phyloP scores from a whole-genome alignment of 2,888 invertebrate species.

The Hofmannophila pseudospretella region DNA sequence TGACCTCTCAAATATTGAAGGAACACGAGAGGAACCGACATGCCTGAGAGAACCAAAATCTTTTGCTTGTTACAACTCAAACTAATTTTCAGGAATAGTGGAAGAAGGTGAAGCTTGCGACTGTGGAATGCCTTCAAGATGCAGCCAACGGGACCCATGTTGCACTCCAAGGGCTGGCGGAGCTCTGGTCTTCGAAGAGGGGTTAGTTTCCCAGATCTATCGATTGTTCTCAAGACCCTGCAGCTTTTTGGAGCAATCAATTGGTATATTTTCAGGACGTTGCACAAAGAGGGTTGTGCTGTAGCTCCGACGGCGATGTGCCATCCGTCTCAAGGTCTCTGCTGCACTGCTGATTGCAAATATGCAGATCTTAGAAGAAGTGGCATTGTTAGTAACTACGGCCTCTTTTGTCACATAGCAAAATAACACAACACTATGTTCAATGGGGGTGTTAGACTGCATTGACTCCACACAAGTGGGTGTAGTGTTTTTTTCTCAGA shows the following conservation, averaged over 20 bases:
- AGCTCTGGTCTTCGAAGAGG: constrained; percentile 47
- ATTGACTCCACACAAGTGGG: no score
- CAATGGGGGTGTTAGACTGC: no score
- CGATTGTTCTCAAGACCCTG: no score
- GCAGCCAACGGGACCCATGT: constrained; percentile 62
- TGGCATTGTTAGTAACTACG: constrained; percentile 59
- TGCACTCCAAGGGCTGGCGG: constrained; percentile 69
- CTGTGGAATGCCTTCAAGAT: constrained; percentile 77
- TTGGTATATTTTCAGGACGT: constrained; percentile 29
- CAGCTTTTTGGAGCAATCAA: neutral
- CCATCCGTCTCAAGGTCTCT: constrained; percentile 75
- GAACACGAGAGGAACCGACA: no score
- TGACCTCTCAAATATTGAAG: no score
- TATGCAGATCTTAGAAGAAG: constrained; percentile 46
- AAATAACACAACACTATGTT: no score
- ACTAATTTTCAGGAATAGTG: constrained; percentile 75
- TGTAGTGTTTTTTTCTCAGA: no score
- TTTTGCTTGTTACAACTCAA: no score
- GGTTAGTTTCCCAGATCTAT: no score
- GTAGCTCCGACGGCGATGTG: constrained; percentile 63
- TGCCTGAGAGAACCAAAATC: no score
- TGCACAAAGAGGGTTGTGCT: constrained; percentile 63
- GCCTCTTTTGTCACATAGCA: no score
- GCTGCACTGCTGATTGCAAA: constrained; percentile 60
- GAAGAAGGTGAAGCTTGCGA: constrained; percentile 86